Evolutionary conservation across 2,113 vertebrate genomes (phyloP).

Genomic region (Oncorhynchus masou): DNA sequence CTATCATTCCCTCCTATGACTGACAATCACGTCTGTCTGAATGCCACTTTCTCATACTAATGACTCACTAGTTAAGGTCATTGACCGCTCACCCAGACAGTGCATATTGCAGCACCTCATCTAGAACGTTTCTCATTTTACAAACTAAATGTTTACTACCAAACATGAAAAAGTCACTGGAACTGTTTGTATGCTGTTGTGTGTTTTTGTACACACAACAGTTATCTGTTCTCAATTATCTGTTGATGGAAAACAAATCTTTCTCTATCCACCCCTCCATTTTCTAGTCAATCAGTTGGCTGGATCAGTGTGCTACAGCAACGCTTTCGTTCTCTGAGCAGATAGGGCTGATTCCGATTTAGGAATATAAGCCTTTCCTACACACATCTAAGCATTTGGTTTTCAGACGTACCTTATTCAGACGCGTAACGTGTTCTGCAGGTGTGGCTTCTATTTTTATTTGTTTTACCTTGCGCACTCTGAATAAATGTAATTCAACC

Average conservation of each 20-base stretch:
- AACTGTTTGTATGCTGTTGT: no score
- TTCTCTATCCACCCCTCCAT: not conserved
- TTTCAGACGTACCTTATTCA: no score
- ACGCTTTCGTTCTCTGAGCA: no score
- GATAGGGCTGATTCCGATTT: no score
- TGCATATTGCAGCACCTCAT: not conserved
- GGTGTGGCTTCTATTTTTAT: no score
- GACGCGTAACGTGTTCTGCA: no score
- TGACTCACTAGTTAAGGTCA: constrained; percentile 1
- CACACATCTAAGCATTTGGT: no score
- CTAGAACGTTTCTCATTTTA: not conserved
- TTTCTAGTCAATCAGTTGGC: not conserved
- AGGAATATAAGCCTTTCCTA: no score
- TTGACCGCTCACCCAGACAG: not conserved
- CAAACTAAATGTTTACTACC: not conserved
- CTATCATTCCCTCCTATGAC: no score
- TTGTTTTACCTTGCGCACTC: no score
- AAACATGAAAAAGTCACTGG: not conserved
- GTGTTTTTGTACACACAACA: not conserved
- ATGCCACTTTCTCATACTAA: not conserved
- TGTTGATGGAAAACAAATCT: not conserved
- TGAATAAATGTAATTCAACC: no score
- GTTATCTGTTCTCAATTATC: not conserved
- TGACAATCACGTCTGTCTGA: not conserved
- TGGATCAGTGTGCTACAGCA: not conserved